Evolutionary conservation across 2,113 vertebrate genomes (phyloP).

Genomic region (Xiphophorus maculatus): DNA sequence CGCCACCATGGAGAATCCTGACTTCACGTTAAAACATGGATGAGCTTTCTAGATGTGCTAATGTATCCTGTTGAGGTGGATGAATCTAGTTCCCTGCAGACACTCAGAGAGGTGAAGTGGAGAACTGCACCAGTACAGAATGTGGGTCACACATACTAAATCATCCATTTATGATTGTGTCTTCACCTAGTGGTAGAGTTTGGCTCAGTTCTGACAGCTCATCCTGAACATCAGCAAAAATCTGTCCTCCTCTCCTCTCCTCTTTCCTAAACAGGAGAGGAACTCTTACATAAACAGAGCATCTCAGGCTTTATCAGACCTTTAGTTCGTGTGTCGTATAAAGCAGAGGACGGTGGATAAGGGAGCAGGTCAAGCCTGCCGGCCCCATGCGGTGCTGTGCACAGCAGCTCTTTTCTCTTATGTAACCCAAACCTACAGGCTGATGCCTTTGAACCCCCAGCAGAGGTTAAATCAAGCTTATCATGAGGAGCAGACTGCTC

Average conservation of each 20-base stretch:
- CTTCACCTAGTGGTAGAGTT: slow-evolving; percentile 8
- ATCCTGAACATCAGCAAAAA: slow-evolving; percentile 8
- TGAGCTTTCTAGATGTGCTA: slow-evolving; percentile 35
- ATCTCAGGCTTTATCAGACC: not conserved
- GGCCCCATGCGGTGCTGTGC: not conserved
- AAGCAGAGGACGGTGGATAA: slow-evolving; percentile 4
- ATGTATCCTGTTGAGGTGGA: slow-evolving; percentile 32
- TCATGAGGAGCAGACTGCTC: slow-evolving; percentile 38
- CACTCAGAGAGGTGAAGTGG: slow-evolving; percentile 38
- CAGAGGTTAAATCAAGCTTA: slow-evolving; percentile 60
- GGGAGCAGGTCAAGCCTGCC: slow-evolving; percentile 19
- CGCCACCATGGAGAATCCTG: slow-evolving; percentile 15
- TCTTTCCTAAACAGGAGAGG: not conserved
- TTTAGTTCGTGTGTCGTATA: not conserved
- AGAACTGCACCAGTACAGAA: slow-evolving; percentile 50
- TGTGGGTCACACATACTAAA: slow-evolving; percentile 67
- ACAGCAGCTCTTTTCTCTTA: slow-evolving; percentile 48
- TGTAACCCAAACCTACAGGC: slow-evolving; percentile 53
- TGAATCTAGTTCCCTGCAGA: slow-evolving; percentile 14
- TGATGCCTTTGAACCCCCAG: slow-evolving; percentile 48
- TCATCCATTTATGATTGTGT: slow-evolving; percentile 52
- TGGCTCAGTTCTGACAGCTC: slow-evolving; percentile 1
- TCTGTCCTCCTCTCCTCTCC: not conserved
- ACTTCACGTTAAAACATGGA: slow-evolving; percentile 3
- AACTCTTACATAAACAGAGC: not conserved